Conservation (phyloP, 2,113 vertebrate genomes). For the Tringa solitaria region DNA sequence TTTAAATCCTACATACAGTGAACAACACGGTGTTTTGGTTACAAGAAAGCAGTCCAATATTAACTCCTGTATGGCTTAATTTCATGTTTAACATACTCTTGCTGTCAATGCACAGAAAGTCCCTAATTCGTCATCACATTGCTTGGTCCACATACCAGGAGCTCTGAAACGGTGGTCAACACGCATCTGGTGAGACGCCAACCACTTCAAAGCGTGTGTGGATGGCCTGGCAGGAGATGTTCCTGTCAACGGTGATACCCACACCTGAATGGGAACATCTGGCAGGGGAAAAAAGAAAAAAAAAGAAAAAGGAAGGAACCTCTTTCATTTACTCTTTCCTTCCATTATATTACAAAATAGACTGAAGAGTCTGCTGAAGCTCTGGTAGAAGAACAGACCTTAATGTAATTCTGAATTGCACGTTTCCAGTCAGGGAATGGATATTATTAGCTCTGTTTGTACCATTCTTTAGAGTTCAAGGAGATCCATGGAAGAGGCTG, state of each 20-base stretch:
- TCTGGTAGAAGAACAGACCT: neutral
- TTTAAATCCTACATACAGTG: neutral
- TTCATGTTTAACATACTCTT: neutral
- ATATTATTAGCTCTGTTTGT: neutral
- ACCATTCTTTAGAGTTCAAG: neutral
- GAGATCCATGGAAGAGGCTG: neutral
- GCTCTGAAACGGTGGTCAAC: neutral
- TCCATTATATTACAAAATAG: neutral
- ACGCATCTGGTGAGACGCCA: neutral
- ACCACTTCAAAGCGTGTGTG: neutral
- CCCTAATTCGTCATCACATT: neutral
- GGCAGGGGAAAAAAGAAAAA: rapidly evolving
- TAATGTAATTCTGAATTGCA: rapidly evolving
- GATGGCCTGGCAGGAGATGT: neutral
- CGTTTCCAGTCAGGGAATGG: neutral
- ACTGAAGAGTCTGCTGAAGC: neutral
- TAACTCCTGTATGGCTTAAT: neutral
- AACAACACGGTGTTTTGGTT: neutral
- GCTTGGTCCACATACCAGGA: neutral
- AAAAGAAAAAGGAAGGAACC: too few species aligned
- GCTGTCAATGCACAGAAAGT: neutral
- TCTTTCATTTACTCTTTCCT: neutral
- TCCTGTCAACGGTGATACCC: neutral
- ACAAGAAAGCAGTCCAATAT: neutral
- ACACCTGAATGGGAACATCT: neutral